Evolutionary conservation across 2,888 invertebrate species (phyloP).

Genomic region (Cephus pulcher): DNA sequence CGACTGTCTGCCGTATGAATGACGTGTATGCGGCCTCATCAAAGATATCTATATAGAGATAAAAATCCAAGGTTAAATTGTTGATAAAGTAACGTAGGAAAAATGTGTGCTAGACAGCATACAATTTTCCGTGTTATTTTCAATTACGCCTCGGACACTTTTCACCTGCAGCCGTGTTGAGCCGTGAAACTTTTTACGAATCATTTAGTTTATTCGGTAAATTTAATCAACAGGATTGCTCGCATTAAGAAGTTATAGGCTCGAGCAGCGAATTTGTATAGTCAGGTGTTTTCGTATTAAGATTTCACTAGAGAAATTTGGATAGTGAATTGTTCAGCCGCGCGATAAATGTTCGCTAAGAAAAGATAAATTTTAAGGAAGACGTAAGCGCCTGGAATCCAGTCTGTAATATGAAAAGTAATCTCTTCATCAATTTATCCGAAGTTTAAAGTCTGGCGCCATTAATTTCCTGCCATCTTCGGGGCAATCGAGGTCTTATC

Average conservation of each 20-base stretch:
- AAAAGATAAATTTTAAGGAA: not conserved
- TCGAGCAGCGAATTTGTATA: too few relatives aligned
- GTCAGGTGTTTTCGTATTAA: too few relatives aligned
- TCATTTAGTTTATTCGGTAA: not conserved
- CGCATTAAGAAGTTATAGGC: too few relatives aligned
- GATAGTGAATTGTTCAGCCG: too few relatives aligned
- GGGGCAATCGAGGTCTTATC: constrained; percentile 30
- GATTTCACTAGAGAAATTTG: too few relatives aligned
- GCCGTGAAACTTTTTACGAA: not conserved
- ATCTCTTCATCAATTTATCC: constrained; percentile 21
- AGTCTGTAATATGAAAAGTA: constrained; percentile 37
- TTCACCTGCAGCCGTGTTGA: not conserved
- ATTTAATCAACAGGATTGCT: not conserved
- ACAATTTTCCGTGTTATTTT: too few relatives aligned
- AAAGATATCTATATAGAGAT: not conserved
- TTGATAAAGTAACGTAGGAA: not conserved
- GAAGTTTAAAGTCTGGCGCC: constrained; percentile 3
- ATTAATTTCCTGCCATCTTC: constrained; percentile 39
- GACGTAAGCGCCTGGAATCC: constrained; percentile 22
- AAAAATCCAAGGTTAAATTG: constrained; percentile 2
- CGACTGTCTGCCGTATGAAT: not conserved
- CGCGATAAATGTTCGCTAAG: not conserved
- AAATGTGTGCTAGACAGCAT: too few relatives aligned
- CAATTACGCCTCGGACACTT: too few relatives aligned
- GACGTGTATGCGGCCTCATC: not conserved